Evolutionary conservation across 2,113 vertebrate genomes (phyloP).

Genomic region (Pygoscelis adeliae): DNA sequence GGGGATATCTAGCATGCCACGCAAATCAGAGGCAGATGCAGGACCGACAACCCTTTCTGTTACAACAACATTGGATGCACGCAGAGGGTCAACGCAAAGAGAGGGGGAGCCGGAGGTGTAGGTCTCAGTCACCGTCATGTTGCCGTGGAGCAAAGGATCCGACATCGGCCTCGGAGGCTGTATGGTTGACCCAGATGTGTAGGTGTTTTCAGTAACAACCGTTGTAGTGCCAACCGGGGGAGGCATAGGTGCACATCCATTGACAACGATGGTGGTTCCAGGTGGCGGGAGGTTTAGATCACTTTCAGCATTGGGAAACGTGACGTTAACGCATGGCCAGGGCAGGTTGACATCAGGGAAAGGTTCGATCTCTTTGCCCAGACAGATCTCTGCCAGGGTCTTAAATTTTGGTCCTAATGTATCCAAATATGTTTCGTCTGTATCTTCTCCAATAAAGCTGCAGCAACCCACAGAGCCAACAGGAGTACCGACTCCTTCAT

Average conservation of each 20-base stretch:
- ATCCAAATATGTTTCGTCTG: conserved; percentile 86
- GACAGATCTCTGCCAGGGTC: conserved; percentile 90
- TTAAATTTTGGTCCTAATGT: conserved; percentile 90
- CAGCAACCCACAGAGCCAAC: conserved; percentile 90
- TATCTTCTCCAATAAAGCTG: conserved; percentile 84
- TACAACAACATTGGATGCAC: conserved; percentile 68
- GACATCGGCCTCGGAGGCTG: conserved; percentile 69
- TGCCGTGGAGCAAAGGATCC: conserved; percentile 67
- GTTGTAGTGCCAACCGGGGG: conserved; percentile 40
- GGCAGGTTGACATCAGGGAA: conserved; percentile 69
- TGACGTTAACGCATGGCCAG: conserved; percentile 56
- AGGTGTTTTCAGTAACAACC: conserved; percentile 63
- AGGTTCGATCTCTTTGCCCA: conserved; percentile 77
- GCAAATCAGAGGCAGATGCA: conserved; percentile 66
- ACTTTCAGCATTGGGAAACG: conserved; percentile 60
- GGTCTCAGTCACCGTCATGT: conserved; percentile 79
- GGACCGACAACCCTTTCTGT: conserved; percentile 79
- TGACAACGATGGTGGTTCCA: conserved; percentile 74
- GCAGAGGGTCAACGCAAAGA: conserved; percentile 68
- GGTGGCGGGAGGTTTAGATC: conserved; percentile 72
- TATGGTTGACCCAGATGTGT: conserved; percentile 59
- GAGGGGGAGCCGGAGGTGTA: conserved; percentile 70
- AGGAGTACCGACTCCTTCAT: conserved; percentile 82
- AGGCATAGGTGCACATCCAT: conserved; percentile 64
- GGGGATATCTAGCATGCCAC: conserved; percentile 74